Percentiles rank a stretch among this genome's conserved stretches.
Conservation (phyloP, 2,888 invertebrate species). For the Ichneumon xanthorius region DNA sequence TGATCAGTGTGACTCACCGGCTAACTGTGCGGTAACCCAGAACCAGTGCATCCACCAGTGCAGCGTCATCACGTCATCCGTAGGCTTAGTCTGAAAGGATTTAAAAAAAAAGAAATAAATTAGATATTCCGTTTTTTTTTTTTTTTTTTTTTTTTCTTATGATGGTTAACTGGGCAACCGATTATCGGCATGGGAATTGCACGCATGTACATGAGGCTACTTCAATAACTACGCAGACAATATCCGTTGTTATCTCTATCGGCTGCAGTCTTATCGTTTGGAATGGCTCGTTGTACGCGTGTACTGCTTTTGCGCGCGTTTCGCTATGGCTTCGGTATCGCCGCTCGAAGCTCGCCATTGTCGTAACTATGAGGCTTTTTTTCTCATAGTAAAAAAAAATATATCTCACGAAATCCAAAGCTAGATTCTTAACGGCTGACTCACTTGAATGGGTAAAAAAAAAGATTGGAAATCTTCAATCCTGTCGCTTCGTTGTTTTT, state of each 20-base stretch:
- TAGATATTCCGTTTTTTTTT: background rate
- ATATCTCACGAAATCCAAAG: background rate
- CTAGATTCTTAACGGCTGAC: background rate
- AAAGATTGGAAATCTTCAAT: background rate
- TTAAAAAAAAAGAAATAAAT: slow-evolving; percentile 61
- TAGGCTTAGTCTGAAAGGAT: slow-evolving; percentile 66
- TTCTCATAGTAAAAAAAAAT: background rate
- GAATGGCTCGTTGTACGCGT: background rate
- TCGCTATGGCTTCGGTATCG: background rate
- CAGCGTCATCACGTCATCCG: slow-evolving; percentile 90
- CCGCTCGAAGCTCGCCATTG: background rate
- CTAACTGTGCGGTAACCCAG: slow-evolving; percentile 90
- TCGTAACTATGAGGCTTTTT: background rate
- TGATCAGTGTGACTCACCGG: slow-evolving; percentile 76
- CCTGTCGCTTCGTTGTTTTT: no score
- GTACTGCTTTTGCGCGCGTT: background rate
- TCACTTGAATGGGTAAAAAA: background rate
- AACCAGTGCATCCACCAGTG: slow-evolving; percentile 96
- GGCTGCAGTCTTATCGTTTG: slow-evolving; percentile 3
- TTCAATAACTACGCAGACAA: background rate
- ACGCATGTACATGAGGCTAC: background rate
- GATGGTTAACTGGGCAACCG: background rate
- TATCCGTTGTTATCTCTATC: slow-evolving; percentile 1
- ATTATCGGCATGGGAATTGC: background rate
- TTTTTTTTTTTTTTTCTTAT: no score